Evolutionary conservation across 2,113 vertebrate genomes (phyloP), one percentile per base, ranked within the genome.

Genomic region (Sinocyclocheilus anophthalmus): DNA sequence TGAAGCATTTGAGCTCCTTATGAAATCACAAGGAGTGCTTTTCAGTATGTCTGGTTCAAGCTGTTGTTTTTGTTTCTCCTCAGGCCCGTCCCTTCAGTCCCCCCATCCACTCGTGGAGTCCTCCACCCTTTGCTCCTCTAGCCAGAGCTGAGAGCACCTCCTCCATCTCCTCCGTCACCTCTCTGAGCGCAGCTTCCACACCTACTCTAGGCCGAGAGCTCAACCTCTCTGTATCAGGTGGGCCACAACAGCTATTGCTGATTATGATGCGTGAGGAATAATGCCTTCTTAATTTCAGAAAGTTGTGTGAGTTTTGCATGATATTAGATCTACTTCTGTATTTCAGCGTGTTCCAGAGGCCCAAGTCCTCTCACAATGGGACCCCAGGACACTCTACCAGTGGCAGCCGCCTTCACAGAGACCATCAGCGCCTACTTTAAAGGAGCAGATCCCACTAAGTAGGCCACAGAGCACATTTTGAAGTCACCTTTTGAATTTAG

Each of bases 341-440:
- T 88, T 93, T 69, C 90, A 99, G 98, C 96, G 65, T 98, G 97
- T 0, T 99, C 98, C 0, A 93, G 98, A 92, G 98, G 98, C 2
- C 98, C 98, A 83, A 99, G 98, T 88, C 98, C 98, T 4, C 94
- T 99, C n/a, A 99, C 98, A 88, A 98, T 99, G 97, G 98, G 98
- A 59, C 96, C 96, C 13, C 98, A 99, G 94, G 98, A 99, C 91
- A 99, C 97, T 20, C 95, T 99, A 26, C 98, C 98, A 0, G 98
- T 99, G 45, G 98, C 98, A 0, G 98, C 97, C 11, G 98, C 98
- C 88, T 99, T 99, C 94, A 99, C 98, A 1, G 98, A 99, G 89
- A 99, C 98, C 0, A 97, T 99, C 93, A 99, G 98, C 26, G 96
- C 97, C 2, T 99, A 99, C 91, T 99, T 99, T 92, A 99, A 99